Base-by-base conservation (phyloP, 2,113 vertebrate species). In the Campylomormyrus tamandua region DNA sequence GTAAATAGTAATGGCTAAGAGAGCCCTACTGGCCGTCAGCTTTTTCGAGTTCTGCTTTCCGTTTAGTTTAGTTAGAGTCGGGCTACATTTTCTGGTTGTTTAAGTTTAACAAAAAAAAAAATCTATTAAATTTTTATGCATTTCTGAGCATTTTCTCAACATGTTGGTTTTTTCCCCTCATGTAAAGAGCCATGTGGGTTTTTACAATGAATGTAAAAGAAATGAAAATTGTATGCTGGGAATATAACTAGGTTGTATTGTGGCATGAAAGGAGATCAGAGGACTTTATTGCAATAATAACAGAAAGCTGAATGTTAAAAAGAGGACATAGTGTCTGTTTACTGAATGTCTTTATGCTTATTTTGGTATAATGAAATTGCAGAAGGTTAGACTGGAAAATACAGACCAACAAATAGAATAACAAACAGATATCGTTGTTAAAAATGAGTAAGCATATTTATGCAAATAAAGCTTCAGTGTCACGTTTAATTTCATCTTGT, bases 391-490 rank as follows among this genome's bases (percentile, higher is more conserved):
- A 80, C 74, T 80, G 35, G 74, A 80, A 80, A 80, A 80, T 80
- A 45, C 87, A 91, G 88, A 91, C 92, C 90, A 87, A 21, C 62
- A 83, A 50, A 56, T 42, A 89, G 89, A 49, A 42, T 70, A 24
- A 42, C 45, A 31, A n/a, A n/a, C 52, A 90, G 62, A 48, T 21
- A 87, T 66, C 90, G 19, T 89, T 92, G 83, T 74, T 92, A 91
- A 90, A 56, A 42, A 92, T 85, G 83, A 46, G 90, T 90, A 92
- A 91, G 89, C 89, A 46, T 62, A 62, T 3, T 90, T 56, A 85
- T 53, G 48, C 77, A 89, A 91, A 87, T 80, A 80, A 80, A n/a
- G 62, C 74, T 88, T 83, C 45, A 11, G 19, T 31, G 77, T 86
- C 90, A 85, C 77, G 70, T 90, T 86, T 89, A 58, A 87, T 90